A percentile compares a stretch with the other conserved stretches of the same genome.
Conservation (phyloP, 1,140 invertebrate genomes). For the Ceratina japonica region DNA sequence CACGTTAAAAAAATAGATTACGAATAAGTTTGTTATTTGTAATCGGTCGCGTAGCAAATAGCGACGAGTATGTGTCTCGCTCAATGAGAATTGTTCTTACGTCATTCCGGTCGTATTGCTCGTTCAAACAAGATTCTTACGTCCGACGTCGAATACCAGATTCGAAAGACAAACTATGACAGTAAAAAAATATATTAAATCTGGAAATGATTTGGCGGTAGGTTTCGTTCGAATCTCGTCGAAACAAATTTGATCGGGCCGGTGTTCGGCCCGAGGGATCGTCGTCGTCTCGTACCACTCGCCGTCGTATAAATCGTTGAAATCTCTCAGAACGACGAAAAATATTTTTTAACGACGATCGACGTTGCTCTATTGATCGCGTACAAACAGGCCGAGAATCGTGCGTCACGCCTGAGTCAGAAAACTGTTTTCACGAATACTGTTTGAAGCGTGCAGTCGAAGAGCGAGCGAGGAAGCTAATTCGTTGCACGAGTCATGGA, state of each 20-base stretch:
- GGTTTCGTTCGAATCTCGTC: constrained; percentile 2
- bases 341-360: constrained; percentile 38
- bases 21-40: background rate
- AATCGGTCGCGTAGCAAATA: background rate
- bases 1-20: constrained; percentile 1
- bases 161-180: constrained; percentile 18
- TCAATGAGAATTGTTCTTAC: constrained; percentile 4
- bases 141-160: constrained; percentile 37
- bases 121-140: background rate
- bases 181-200: constrained; percentile 37
- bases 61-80: constrained; percentile 20
- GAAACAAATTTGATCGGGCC: background rate
- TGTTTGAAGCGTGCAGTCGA: constrained; percentile 20
- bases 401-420: constrained; percentile 23
- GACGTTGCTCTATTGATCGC: background rate
- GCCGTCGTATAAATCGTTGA: constrained; percentile 25
- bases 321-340: constrained; percentile 16
- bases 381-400: constrained; percentile 25
- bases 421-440: constrained; percentile 27
- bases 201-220: background rate
- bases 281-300: background rate
- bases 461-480: background rate
- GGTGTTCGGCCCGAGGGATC: background rate
- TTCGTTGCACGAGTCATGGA: constrained; percentile 35
- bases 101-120: background rate